These are phyloP conservation scores for Amniataba percoides DNA, from an alignment of 2,797 vertebrate genomes.

Conservation along the genomic window DNA sequence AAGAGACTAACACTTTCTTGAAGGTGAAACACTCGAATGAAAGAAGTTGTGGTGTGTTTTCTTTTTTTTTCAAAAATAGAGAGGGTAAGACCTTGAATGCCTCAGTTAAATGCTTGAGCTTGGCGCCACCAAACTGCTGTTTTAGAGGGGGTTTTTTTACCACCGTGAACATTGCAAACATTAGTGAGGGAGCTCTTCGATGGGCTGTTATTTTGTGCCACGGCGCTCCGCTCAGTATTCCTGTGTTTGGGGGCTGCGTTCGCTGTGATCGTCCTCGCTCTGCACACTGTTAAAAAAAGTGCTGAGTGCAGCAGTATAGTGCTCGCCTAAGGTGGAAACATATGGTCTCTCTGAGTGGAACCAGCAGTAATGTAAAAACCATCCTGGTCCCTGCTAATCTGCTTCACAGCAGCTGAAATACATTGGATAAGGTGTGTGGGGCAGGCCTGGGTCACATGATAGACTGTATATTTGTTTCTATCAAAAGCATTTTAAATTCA, in stretches of 20 bases:
- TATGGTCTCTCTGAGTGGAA: conserved; percentile 81
- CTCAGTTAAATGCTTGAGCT: conserved; percentile 24
- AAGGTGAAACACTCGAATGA: conserved; percentile 46
- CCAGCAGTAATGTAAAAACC: conserved; percentile 79
- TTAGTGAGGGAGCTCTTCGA: conserved; percentile 30
- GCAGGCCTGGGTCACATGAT: conserved; percentile 23
- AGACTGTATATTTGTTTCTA: background rate
- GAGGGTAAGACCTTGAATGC: background rate
- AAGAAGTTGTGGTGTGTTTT: conserved; percentile 1
- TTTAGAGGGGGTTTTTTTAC: conserved; percentile 36
- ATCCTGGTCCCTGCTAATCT: conserved; percentile 68
- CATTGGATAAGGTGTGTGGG: conserved; percentile 52
- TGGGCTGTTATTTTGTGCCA: conserved; percentile 17
- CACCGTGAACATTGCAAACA: conserved; percentile 44
- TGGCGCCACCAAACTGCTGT: conserved; percentile 21
- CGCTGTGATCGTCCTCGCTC: conserved; percentile 55
- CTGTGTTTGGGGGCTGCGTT: conserved; percentile 56
- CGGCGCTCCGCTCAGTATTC: conserved; percentile 34
- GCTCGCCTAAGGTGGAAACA: conserved; percentile 79
- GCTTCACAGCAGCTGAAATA: conserved; percentile 64
- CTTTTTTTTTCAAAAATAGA: background rate
- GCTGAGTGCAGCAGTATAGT: conserved; percentile 77
- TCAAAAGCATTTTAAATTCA: background rate
- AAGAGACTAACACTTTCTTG: conserved; percentile 8
- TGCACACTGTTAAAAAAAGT: conserved; percentile 68